Base-by-base conservation (phyloP, 2,797 vertebrate species). In the Heliangelus exortis region DNA sequence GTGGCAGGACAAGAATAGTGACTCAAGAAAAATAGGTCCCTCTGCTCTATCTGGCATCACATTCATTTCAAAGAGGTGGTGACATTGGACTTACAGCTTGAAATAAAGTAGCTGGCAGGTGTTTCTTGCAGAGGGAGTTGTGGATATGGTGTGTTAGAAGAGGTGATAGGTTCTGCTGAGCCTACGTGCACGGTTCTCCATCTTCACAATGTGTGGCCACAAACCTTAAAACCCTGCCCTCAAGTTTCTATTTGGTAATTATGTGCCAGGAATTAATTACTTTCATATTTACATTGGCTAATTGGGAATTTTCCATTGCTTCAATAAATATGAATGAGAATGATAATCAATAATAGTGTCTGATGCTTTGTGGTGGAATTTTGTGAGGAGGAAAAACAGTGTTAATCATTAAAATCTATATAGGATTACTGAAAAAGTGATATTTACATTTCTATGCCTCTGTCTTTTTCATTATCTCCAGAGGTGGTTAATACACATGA, bases 161-260 rank as follows among this genome's bases (percentile, higher is more conserved):
- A 69, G 36, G 21, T 34, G 5, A 3, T 25, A 28, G 14, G 19
- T 79, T 15, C 58, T 66, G 14, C 39, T 55, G n/a, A 65, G 68
- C 7, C 22, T 47, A 36, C 23, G 9, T 79, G 17, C 26, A 61
- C 74, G 29, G 51, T 69, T 75, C 50, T 79, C 36, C 26, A 20
- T 29, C 13, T 71, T 71, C 25, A 53, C 18, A 48, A 28, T 33
- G 9, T 0, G 1, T 34, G 31, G 2, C 43, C 3, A 2, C 15
- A 85, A 54, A 50, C 13, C 28, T 77, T 48, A 68, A 58, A 66
- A 31, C 3, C 13, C 26, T 39, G 11, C 61, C 15, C 21, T 51
- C 12, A 53, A 53, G 22, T 21, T 43, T 28, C 7, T 53, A 9
- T 51, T 76, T 54, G 63, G 50, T 67, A 48, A 19, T 50, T 22